Conservation (phyloP, 2,797 vertebrate genomes). For the Rhynchonycteris naso region DNA sequence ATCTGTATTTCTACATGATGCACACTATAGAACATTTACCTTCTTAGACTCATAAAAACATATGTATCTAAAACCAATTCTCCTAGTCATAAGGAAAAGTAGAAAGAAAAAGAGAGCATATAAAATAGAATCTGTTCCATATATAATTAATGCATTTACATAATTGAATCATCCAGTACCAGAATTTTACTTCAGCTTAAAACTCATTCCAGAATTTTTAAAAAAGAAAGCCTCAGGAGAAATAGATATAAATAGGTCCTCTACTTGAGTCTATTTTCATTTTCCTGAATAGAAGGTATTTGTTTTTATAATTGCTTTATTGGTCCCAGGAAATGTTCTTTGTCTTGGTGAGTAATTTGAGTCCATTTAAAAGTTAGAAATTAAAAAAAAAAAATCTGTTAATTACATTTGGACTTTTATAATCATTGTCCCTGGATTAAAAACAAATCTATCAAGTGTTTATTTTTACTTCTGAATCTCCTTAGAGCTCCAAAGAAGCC, state of each 20-base stretch:
- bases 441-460: neutral
- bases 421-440: neutral
- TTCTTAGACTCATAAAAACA: slow-evolving; percentile 4
- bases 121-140: slow-evolving; percentile 16
- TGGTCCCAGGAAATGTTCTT: slow-evolving; percentile 35
- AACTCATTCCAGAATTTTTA: neutral
- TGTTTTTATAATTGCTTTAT: slow-evolving; percentile 70
- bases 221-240: slow-evolving; percentile 7
- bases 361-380: slow-evolving; percentile 47
- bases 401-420: slow-evolving; percentile 57
- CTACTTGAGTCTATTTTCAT: slow-evolving; percentile 33
- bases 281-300: slow-evolving; percentile 63
- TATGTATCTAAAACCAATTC: neutral
- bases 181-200: slow-evolving; percentile 63
- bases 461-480: neutral
- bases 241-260: slow-evolving; percentile 66
- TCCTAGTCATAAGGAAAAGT: slow-evolving; percentile 33
- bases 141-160: slow-evolving; percentile 66
- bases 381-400: neutral
- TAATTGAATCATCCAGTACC: slow-evolving; percentile 61
- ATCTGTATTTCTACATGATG: slow-evolving; percentile 44
- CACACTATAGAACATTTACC: neutral
- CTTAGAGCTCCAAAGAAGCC: neutral
- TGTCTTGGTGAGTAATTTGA: slow-evolving; percentile 56
- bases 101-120: slow-evolving; percentile 33